A percentile compares a stretch with the other conserved stretches of the same genome.
Conservation (phyloP, 2,797 vertebrate genomes). For the Eulemur albifrons region DNA sequence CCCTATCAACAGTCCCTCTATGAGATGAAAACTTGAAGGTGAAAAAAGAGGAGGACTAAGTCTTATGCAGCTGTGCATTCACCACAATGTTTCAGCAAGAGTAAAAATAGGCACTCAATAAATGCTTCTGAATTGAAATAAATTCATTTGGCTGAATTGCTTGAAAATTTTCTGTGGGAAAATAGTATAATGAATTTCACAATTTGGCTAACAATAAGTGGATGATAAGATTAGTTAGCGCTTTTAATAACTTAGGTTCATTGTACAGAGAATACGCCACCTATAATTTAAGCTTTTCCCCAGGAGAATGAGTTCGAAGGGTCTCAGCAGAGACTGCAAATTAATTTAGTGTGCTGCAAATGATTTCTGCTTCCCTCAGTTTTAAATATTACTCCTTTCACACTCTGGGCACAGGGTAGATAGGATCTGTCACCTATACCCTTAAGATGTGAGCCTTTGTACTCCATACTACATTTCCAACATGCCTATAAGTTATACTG, state of each 20-base stretch:
- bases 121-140: slow-evolving; percentile 14
- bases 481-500: neutral
- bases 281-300: slow-evolving; percentile 58
- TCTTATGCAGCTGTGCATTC: neutral
- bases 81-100: neutral
- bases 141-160: slow-evolving; percentile 58
- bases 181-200: slow-evolving; percentile 62
- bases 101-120: slow-evolving; percentile 31
- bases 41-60: neutral
- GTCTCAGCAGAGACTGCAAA: neutral
- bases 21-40: neutral
- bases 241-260: slow-evolving; percentile 58
- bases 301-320: slow-evolving; percentile 47
- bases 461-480: neutral
- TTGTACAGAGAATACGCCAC: slow-evolving; percentile 22
- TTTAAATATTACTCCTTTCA: slow-evolving; percentile 46
- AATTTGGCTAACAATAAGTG: slow-evolving; percentile 59
- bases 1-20: neutral
- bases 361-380: slow-evolving; percentile 41
- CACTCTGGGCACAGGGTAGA: neutral
- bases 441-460: neutral
- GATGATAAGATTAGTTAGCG: slow-evolving; percentile 63
- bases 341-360: slow-evolving; percentile 42
- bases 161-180: slow-evolving; percentile 60
- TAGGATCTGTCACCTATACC: neutral